Evolutionary conservation across 2,888 invertebrate species (phyloP).

Genomic region (Calephelis perditalis): DNA sequence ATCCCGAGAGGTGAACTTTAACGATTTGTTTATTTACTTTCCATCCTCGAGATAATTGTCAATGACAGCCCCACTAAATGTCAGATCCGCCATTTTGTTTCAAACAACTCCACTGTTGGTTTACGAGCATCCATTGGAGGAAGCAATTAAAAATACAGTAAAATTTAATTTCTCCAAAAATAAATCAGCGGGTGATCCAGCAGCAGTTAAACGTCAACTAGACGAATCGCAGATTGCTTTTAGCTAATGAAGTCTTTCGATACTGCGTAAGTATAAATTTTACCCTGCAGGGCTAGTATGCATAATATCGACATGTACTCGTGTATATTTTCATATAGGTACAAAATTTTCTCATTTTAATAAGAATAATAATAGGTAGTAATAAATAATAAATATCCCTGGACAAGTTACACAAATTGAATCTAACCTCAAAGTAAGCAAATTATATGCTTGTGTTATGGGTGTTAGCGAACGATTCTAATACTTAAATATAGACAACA

Average conservation of each 20-base stretch:
- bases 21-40: slow-evolving; percentile 57
- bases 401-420: too few relatives aligned
- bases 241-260: slow-evolving; percentile 10
- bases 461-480: too few relatives aligned
- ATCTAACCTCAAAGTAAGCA: too few relatives aligned
- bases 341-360: too few relatives aligned
- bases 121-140: slow-evolving; percentile 44
- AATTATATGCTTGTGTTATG: too few relatives aligned
- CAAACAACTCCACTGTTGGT: slow-evolving; percentile 32
- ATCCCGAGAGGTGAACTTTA: slow-evolving; percentile 32
- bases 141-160: slow-evolving; percentile 58
- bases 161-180: slow-evolving; percentile 43
- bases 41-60: slow-evolving; percentile 33
- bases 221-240: slow-evolving; percentile 12
- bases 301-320: too few relatives aligned
- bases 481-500: too few relatives aligned
- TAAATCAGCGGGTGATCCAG: slow-evolving; percentile 34
- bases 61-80: slow-evolving; percentile 33
- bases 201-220: slow-evolving; percentile 37
- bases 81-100: slow-evolving; percentile 30
- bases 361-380: too few relatives aligned
- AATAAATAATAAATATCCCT: too few relatives aligned
- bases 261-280: background rate
- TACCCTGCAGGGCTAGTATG: background rate
- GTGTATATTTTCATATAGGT: too few relatives aligned